These are phyloP conservation scores for Drosophila asahinai DNA, from an alignment of 1,140 invertebrate species.

Conservation along the genomic window DNA sequence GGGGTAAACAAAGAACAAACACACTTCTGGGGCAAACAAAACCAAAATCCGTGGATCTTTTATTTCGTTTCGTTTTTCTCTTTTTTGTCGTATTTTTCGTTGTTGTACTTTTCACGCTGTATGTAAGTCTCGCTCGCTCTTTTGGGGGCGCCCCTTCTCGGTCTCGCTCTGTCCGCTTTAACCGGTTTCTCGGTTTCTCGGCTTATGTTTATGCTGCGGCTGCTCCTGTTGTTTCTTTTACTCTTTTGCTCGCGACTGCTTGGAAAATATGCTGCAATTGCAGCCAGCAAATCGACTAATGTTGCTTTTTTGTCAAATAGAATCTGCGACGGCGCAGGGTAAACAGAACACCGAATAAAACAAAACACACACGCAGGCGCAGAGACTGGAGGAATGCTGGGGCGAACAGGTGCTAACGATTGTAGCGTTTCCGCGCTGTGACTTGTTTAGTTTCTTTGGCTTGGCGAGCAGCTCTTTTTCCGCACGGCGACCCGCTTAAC, in stretches of 20 bases:
- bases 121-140: slow-evolving; percentile 35
- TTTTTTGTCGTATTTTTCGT: slow-evolving; percentile 30
- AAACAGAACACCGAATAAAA: slow-evolving; percentile 17
- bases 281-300: slow-evolving; percentile 54
- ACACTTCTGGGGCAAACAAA: slow-evolving; percentile 38
- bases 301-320: slow-evolving; percentile 32
- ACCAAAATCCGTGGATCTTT: slow-evolving; percentile 49
- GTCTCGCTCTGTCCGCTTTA: slow-evolving; percentile 53
- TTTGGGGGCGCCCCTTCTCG: slow-evolving; percentile 29
- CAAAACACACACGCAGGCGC: slow-evolving; percentile 12
- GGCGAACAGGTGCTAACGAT: slow-evolving; percentile 64
- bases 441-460: slow-evolving; percentile 43
- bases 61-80: slow-evolving; percentile 22
- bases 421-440: slow-evolving; percentile 29
- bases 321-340: slow-evolving; percentile 9
- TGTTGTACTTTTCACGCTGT: slow-evolving; percentile 38
- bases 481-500: slow-evolving; percentile 14
- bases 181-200: slow-evolving; percentile 60
- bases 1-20: slow-evolving; percentile 44
- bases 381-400: slow-evolving; percentile 50
- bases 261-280: slow-evolving; percentile 61
- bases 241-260: slow-evolving; percentile 29
- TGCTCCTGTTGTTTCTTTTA: slow-evolving; percentile 35
- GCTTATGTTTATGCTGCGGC: slow-evolving; percentile 59
- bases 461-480: slow-evolving; percentile 29